These are phyloP conservation scores for Saccostrea glomerata DNA, from an alignment of 1,140 invertebrate genomes.

Conservation along the genomic window DNA sequence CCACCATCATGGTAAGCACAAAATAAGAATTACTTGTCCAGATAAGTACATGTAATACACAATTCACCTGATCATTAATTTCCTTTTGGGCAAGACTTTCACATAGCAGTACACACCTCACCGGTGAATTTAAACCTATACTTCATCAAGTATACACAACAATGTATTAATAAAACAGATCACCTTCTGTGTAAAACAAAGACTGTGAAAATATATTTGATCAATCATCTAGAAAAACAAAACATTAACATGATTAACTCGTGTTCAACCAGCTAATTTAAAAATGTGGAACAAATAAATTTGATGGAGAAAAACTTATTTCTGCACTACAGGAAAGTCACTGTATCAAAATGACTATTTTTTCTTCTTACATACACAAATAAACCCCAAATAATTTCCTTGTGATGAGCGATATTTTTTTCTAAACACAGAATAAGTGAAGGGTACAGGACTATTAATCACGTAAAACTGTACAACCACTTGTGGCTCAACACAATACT, in stretches of 20 bases:
- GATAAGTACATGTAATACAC: neutral
- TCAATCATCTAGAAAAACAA: neutral
- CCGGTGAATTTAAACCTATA: no score
- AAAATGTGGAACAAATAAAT: neutral
- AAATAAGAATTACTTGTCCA: neutral
- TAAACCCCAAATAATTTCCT: constrained; percentile 7
- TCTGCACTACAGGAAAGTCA: neutral
- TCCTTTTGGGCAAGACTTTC: neutral
- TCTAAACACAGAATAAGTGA: neutral
- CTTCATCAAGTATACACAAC: no score
- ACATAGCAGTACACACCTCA: no score
- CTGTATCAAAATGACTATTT: neutral
- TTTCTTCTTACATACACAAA: neutral
- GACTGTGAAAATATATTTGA: neutral
- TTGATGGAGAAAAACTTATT: neutral
- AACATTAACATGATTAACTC: neutral
- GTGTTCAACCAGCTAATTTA: neutral
- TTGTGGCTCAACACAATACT: neutral
- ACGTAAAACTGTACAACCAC: neutral
- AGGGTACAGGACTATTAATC: neutral
- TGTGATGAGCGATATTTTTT: neutral
- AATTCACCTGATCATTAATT: neutral
- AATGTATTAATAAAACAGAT: neutral
- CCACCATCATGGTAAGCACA: neutral
- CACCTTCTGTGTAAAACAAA: neutral